Base-by-base conservation (phyloP, 2,113 vertebrate species). In the Labeo rohita region DNA sequence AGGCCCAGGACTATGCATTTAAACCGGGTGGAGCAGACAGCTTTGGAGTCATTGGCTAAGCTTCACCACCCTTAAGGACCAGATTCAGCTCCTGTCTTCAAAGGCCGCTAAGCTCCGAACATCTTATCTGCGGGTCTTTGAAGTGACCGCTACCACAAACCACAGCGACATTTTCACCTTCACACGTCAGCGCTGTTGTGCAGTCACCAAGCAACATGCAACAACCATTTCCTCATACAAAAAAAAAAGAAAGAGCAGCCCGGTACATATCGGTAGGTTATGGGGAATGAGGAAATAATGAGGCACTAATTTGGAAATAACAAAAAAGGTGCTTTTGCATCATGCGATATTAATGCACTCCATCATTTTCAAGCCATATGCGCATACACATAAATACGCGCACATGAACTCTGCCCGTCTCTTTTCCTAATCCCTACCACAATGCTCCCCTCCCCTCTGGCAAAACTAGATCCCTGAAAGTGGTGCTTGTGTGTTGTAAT, bases 341-440 rank as follows among this genome's bases (percentile, higher is more conserved):
- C 90, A 90, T 86, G 75, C 78, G 80, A 81, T 84, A 92, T 81
- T 86, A 86, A 91, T 88, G 88, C 84, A 80, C 65, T 84, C 66
- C 83, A 88, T 89, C 83, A 73, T 52, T 56, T 78, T 83, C 85
- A 52, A 50, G 56, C 74, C 84, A 72, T 34, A 73, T 52, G 23
- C 23, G 23, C 83, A 81, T 39, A 39, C 78, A 76, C 80, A 83
- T 54, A 85, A 39, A 88, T 68, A 56, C 7, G 16, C 21, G 39
- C 11, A 80, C 43, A 80, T 80, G 52, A 66, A 75, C 74, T 86
- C 87, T 79, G 74, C 68, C 86, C 73, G 87, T 87, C 89, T 81
- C 84, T 84, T 75, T 68, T 78, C 54, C 73, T 90, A 90, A 90
- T 90, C 88, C 88, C 81, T 43, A 73, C 34, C 68, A 84, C 81